Evolutionary conservation across 1,140 invertebrate genomes (phyloP).

Genomic region (Drosophila santomea): DNA sequence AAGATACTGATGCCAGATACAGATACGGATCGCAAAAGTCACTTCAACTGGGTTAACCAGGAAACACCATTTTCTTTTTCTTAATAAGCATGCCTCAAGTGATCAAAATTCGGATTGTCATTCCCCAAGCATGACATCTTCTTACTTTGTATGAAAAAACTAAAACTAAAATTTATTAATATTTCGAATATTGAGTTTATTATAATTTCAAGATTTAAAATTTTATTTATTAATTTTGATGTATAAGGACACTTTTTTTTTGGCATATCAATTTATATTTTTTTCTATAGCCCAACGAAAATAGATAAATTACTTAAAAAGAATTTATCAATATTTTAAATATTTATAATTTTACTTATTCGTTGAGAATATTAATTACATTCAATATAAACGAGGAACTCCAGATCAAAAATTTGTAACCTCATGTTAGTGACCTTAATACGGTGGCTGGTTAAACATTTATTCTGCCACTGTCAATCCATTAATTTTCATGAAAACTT

Average conservation of each 20-base stretch:
- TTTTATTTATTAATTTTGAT: too few species aligned
- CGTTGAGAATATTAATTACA: neutral
- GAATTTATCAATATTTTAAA: too few species aligned
- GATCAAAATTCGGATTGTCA: neutral
- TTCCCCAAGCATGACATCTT: neutral
- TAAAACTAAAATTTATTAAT: neutral
- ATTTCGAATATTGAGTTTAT: too few species aligned
- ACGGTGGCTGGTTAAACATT: conserved; percentile 23
- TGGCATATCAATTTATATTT: too few species aligned
- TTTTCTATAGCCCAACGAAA: too few species aligned
- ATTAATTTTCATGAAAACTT: conserved; percentile 45
- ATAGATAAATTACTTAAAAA: too few species aligned
- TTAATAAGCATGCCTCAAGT: neutral
- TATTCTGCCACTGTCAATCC: conserved; percentile 23
- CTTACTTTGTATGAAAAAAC: neutral
- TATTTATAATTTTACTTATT: too few species aligned
- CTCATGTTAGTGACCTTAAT: conserved; percentile 6
- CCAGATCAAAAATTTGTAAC: neutral
- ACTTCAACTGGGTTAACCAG: conserved; percentile 29
- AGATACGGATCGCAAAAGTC: conserved; percentile 37
- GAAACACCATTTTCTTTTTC: conserved; percentile 11
- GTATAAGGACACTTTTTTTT: too few species aligned
- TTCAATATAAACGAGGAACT: neutral
- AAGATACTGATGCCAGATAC: conserved; percentile 35
- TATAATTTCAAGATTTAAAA: too few species aligned